These are phyloP conservation scores for Pseudochromis fuscus DNA, from an alignment of 2,797 vertebrate species.

Conservation along the genomic window DNA sequence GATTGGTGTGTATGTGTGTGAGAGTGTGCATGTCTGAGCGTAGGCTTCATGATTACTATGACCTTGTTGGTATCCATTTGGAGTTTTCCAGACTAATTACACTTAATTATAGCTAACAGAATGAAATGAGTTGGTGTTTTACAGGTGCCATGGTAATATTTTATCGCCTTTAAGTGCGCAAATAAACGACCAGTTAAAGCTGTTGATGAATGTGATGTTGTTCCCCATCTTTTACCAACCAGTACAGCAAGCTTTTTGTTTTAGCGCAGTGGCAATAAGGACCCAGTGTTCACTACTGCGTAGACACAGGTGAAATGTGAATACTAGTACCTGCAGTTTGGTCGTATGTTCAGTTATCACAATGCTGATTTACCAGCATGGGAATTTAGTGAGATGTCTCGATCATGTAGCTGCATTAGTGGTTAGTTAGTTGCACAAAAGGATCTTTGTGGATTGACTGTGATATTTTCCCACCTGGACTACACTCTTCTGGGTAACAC, in stretches of 20 bases:
- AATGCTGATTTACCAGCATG: not conserved
- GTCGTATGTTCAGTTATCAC: not conserved
- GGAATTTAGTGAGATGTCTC: not conserved
- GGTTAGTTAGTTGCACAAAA: not conserved
- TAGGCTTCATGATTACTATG: conserved; percentile 72
- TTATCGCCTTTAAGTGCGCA: conserved; percentile 20
- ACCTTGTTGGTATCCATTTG: conserved; percentile 75
- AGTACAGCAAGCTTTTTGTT: not conserved
- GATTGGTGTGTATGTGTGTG: conserved; percentile 43
- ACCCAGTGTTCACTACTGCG: not conserved
- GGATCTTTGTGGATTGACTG: not conserved
- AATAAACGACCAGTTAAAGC: conserved; percentile 31
- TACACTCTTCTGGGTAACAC: no score
- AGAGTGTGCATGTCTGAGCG: conserved; percentile 34
- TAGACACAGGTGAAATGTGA: conserved; percentile 1
- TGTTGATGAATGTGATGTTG: conserved; percentile 5
- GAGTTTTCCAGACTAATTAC: conserved; percentile 68
- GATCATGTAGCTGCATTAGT: not conserved
- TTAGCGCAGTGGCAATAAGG: not conserved
- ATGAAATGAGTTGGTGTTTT: conserved; percentile 45
- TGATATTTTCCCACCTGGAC: not conserved
- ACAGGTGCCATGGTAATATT: conserved; percentile 50
- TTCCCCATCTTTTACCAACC: not conserved
- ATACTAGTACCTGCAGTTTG: not conserved
- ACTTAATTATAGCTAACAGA: conserved; percentile 56